Evolutionary conservation across 2,113 vertebrate species (phyloP).

Genomic region (Tupaia tana): DNA sequence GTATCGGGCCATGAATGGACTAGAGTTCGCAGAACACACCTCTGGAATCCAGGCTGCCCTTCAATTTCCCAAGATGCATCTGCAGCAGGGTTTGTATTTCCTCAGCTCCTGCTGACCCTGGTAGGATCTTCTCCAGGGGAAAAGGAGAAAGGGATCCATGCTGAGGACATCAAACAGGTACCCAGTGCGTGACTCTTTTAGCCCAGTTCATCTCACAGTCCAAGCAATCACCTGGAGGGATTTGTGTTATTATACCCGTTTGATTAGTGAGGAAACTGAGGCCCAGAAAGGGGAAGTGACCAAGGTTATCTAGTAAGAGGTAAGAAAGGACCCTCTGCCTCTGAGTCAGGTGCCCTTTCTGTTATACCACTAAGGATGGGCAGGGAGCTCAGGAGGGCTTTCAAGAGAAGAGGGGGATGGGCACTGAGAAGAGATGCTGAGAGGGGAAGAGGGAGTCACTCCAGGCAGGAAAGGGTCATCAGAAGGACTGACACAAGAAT

Average conservation of each 20-base stretch:
- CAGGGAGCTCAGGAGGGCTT: not conserved
- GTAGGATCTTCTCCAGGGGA: not conserved
- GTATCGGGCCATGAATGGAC: not conserved
- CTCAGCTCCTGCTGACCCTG: not conserved
- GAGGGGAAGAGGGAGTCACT: not conserved
- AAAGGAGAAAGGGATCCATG: not conserved
- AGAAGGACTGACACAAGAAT: not conserved
- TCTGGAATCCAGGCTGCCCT: not conserved
- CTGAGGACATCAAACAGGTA: not conserved
- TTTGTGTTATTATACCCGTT: not conserved
- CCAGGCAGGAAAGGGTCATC: not conserved
- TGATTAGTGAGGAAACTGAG: not conserved
- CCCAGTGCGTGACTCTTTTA: not conserved
- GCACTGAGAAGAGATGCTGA: not conserved
- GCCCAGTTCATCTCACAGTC: not conserved
- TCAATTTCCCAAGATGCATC: not conserved
- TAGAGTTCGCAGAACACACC: not conserved
- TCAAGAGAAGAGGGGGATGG: not conserved
- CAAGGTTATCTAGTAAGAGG: not conserved
- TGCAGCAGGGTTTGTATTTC: not conserved
- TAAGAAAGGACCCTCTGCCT: not conserved
- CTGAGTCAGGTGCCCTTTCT: not conserved
- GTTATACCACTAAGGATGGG: not conserved
- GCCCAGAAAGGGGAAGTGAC: not conserved
- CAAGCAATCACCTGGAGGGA: not conserved